These are phyloP conservation scores for Leucopternis melanops DNA, from an alignment of 2,113 vertebrate genomes.

Conservation along the genomic window DNA sequence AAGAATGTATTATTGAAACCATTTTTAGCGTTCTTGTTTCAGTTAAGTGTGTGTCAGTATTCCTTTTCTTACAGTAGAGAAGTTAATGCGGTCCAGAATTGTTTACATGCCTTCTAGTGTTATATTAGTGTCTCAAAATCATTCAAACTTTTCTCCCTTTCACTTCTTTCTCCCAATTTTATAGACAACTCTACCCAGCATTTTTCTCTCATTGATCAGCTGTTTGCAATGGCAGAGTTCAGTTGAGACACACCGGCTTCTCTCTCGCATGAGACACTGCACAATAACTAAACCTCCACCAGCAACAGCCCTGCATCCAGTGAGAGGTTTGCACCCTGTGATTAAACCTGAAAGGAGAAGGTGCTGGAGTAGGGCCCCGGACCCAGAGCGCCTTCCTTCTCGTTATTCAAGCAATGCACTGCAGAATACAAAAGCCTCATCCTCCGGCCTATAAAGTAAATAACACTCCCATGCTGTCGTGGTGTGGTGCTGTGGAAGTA, in stretches of 20 bases:
- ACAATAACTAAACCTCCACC: background rate
- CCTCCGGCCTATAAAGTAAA: background rate
- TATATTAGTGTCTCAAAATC: background rate
- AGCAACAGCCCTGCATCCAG: background rate
- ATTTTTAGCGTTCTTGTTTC: background rate
- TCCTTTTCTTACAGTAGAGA: background rate
- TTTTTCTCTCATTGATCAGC: background rate
- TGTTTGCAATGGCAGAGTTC: background rate
- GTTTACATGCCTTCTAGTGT: conserved; percentile 15
- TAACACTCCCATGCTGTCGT: background rate
- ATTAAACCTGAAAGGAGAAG: background rate
- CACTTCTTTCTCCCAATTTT: background rate
- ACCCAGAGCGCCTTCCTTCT: background rate
- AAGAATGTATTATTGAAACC: conserved; percentile 64
- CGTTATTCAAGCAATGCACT: background rate
- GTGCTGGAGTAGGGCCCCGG: background rate
- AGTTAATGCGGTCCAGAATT: background rate
- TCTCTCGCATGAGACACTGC: fast-evolving
- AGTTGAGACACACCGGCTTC: fast-evolving
- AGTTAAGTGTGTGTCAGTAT: conserved; percentile 24
- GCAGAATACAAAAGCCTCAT: background rate
- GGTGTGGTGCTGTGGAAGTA: background rate
- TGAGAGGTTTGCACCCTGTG: background rate
- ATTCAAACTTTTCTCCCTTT: background rate
- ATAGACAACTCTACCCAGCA: background rate